phyloP scores from a whole-genome alignment of 2,888 invertebrate species.

The Epirrita christyi region DNA sequence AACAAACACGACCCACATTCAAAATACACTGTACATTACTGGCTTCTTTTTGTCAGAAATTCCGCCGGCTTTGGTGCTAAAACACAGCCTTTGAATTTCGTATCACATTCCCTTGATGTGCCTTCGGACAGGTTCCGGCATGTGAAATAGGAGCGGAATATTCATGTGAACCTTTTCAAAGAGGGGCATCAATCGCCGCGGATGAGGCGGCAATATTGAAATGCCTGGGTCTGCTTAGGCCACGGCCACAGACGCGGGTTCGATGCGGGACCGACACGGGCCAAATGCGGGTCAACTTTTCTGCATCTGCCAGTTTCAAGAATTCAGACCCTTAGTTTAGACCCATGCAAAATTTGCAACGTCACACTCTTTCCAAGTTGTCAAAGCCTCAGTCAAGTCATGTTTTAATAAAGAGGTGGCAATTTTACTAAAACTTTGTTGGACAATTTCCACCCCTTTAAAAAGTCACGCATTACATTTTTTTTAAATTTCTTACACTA shows the following conservation, averaged over 20 bases:
- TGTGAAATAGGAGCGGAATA: conserved; percentile 37
- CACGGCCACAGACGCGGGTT: background rate
- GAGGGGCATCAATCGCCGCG: conserved; percentile 36
- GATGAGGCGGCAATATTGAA: conserved; percentile 23
- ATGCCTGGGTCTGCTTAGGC: conserved; percentile 6
- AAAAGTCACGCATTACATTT: no score
- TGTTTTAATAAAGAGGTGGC: no score
- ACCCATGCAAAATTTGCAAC: no score
- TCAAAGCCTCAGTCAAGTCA: no score
- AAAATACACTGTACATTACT: background rate
- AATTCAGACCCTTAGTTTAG: no score
- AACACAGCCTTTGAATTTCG: conserved; percentile 36
- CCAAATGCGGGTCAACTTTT: no score
- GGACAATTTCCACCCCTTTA: no score
- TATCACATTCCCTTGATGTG: conserved; percentile 35
- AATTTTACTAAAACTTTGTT: no score
- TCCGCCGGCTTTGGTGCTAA: conserved; percentile 29
- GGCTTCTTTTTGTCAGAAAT: conserved; percentile 6
- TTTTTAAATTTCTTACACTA: no score
- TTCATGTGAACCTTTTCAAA: conserved; percentile 39
- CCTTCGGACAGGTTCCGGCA: conserved; percentile 37
- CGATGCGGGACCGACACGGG: background rate
- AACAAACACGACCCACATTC: conserved; percentile 14
- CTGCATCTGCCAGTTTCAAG: no score
- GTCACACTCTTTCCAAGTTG: no score